Conservation (phyloP, 2,113 vertebrate species). For the Urocitellus parryii region DNA sequence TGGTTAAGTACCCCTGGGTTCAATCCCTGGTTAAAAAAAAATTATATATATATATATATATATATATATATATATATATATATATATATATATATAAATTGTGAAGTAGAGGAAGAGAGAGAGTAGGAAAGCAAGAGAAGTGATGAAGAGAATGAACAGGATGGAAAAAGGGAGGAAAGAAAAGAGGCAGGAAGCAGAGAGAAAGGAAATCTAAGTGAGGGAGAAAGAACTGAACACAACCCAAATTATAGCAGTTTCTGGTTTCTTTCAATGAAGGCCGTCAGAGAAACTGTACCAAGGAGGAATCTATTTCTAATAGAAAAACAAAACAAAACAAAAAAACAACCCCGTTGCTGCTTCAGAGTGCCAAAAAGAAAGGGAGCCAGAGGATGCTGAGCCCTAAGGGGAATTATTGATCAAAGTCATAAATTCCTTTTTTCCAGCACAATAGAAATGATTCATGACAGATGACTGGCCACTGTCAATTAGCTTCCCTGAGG, state of each 20-base stretch:
- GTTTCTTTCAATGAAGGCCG: background rate
- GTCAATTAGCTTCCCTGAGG: constrained; percentile 41
- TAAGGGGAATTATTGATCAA: constrained; percentile 54
- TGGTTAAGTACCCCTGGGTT: too few species aligned
- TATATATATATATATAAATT: too few species aligned
- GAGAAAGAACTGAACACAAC: background rate
- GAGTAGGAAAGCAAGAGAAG: background rate
- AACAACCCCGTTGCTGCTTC: background rate
- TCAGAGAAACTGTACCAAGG: background rate
- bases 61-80: too few species aligned
- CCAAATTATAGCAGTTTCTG: background rate
- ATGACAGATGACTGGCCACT: background rate
- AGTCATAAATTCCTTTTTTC: constrained; percentile 50
- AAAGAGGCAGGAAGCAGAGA: background rate
- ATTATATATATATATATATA: too few species aligned
- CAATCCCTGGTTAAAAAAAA: too few species aligned
- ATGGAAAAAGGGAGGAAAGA: background rate
- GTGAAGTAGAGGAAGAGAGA: background rate
- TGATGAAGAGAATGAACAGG: background rate
- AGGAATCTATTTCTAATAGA: constrained; percentile 16
- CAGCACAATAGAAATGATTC: background rate
- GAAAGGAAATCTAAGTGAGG: background rate
- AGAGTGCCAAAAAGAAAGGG: background rate
- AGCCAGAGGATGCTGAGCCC: constrained; percentile 20
- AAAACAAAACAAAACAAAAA: background rate